phyloP scores from a whole-genome alignment of 2,113 vertebrate genomes.

The Phoxinus phoxinus region DNA sequence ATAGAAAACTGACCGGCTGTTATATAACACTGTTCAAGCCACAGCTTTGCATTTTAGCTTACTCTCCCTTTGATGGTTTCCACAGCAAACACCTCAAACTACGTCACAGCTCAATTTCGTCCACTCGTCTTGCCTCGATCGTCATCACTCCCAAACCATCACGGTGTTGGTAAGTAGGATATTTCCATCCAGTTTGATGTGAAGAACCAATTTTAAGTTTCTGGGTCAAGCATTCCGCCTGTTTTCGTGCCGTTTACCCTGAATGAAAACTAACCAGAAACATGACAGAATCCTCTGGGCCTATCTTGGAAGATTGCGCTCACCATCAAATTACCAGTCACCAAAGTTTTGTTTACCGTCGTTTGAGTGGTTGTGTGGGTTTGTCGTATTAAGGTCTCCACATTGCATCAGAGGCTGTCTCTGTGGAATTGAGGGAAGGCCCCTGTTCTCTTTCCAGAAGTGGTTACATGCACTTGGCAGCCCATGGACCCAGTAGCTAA shows the following conservation, averaged over 20 bases:
- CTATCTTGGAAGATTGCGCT: conserved; percentile 31
- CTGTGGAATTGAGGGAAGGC: conserved; percentile 44
- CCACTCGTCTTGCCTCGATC: conserved; percentile 23
- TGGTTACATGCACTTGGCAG: conserved; percentile 49
- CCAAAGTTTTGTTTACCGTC: conserved; percentile 51
- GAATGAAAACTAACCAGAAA: conserved; percentile 41
- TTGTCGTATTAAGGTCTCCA: conserved; percentile 47
- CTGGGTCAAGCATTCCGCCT: background rate
- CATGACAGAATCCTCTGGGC: conserved; percentile 29
- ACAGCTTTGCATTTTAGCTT: conserved; percentile 30
- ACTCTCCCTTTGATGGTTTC: conserved; percentile 42
- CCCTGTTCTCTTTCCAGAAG: conserved; percentile 42
- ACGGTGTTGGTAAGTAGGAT: conserved; percentile 25
- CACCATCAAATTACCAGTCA: conserved; percentile 46
- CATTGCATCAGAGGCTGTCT: conserved; percentile 47
- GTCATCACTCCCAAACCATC: conserved; percentile 18
- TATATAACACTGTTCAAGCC: conserved; percentile 36
- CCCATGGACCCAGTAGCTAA: conserved; percentile 38
- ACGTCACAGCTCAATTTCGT: conserved; percentile 47
- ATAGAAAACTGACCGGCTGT: conserved; percentile 29
- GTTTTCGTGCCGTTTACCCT: conserved; percentile 9
- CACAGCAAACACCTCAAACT: conserved; percentile 30
- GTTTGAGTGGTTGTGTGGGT: conserved; percentile 53
- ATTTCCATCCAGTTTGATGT: conserved; percentile 41
- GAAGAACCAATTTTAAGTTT: conserved; percentile 10